Evolutionary conservation across 1,140 invertebrate species (phyloP), one percentile per base, ranked within the genome.

Genomic region (Capitella teleta): DNA sequence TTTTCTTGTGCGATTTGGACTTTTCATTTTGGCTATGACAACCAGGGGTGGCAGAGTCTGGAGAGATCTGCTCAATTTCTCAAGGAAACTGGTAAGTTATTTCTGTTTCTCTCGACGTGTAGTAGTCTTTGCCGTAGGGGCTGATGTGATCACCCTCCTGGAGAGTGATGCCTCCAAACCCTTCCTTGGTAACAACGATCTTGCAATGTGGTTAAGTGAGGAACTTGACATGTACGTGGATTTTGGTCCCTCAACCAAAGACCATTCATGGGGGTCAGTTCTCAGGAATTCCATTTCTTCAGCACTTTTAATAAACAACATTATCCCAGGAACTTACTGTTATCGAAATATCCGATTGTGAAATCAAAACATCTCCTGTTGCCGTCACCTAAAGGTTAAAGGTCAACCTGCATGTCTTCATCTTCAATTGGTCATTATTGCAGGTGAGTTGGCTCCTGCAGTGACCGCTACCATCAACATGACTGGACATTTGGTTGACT

Each of bases 11-110:
- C 59, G 1, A 70, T 73, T 18, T 73, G 70, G 70, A 72, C 71
- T 1, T 70, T 60, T 51, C 71, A 73, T 52, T 73, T 73, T 63
- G 71, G 70, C 23, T 73, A 70, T 60, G 71, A 73, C 45, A 73
- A 73, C 53, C 58, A 63, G 51, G 71, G 70, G 25, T 70, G 70
- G 68, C 70, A 67, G 14, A 73, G 71, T 57, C 51, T 73, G 38
- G 66, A 72, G 38, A 51, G 70, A 41, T 52, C 66, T 16, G 66
- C 64, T 10, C 25, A 52, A 14, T 38, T 72, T 8, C 54, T 73
- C 16, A 63, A 67, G 47, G 59, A 71, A 47, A 65, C 68, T 50
- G 64, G 67, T 70, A 54, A 26, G 40, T 34, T 10, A 16, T 34
- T 16, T 12, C 32, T 34, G 32, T 16, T 34, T 12, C 10, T 34